These are phyloP conservation scores for Brachyopa scutellaris DNA, from an alignment of 2,888 invertebrate genomes.

Conservation along the genomic window DNA sequence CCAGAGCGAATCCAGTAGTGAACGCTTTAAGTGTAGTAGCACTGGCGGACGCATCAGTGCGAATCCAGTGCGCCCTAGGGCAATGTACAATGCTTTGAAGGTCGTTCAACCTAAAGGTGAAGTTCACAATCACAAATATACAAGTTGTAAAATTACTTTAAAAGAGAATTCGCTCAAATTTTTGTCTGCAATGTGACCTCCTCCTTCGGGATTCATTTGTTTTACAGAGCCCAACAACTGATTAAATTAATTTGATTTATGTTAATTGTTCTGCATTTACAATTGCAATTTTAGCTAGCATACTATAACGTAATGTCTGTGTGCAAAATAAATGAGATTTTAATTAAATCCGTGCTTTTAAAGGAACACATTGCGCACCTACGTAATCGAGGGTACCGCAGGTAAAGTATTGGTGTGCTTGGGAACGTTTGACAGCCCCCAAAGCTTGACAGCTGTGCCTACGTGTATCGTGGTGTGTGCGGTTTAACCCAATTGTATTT, in stretches of 20 bases:
- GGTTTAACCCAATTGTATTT: conserved; percentile 70
- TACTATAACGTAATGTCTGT: conserved; percentile 11
- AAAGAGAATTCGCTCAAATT: too few relatives aligned
- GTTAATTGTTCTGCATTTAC: conserved; percentile 52
- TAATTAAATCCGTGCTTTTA: conserved; percentile 56
- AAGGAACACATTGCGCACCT: conserved; percentile 7
- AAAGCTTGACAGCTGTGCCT: conserved; percentile 38
- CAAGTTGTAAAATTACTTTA: too few relatives aligned
- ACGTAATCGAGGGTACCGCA: background rate
- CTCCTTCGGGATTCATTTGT: conserved; percentile 32
- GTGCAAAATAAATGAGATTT: conserved; percentile 47
- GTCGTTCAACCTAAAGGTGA: too few relatives aligned
- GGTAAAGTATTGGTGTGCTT: conserved; percentile 30
- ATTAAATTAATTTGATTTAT: conserved; percentile 65
- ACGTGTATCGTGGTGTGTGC: conserved; percentile 35
- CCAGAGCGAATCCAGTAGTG: too few relatives aligned
- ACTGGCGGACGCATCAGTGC: too few relatives aligned
- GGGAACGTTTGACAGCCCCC: conserved; percentile 46
- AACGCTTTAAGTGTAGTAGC: too few relatives aligned
- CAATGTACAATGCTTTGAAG: too few relatives aligned
- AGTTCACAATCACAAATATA: too few relatives aligned
- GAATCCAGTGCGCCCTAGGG: too few relatives aligned
- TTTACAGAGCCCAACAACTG: conserved; percentile 19
- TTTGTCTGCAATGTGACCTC: too few relatives aligned
- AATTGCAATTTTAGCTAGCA: conserved; percentile 44